These are phyloP conservation scores for Drosophila cardini DNA, from an alignment of 1,140 invertebrate species.

Conservation along the genomic window DNA sequence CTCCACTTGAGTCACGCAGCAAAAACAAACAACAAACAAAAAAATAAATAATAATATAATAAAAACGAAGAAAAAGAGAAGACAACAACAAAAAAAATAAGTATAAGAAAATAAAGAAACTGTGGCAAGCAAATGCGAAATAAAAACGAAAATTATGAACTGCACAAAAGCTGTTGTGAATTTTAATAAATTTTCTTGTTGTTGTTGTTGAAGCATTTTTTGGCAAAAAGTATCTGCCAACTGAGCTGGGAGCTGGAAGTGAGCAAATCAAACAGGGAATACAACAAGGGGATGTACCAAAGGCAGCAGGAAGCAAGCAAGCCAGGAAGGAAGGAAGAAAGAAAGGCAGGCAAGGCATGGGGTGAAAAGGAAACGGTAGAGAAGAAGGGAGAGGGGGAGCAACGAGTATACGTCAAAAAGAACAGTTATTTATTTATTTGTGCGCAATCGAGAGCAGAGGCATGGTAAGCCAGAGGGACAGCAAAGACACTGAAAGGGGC, in stretches of 20 bases:
- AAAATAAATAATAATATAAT: constrained; percentile 6
- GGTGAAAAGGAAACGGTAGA: constrained; percentile 13
- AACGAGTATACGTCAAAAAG: constrained; percentile 79
- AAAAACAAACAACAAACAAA: constrained; percentile 24
- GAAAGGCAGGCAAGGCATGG: not conserved
- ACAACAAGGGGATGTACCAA: constrained; percentile 5
- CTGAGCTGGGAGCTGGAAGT: constrained; percentile 63
- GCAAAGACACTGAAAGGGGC: not conserved
- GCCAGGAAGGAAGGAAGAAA: not conserved
- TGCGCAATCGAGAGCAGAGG: constrained; percentile 63
- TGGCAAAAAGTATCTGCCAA: constrained; percentile 58
- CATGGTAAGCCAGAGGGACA: constrained; percentile 21
- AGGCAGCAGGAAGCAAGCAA: not conserved
- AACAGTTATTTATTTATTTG: constrained; percentile 84
- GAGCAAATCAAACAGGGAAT: constrained; percentile 76
- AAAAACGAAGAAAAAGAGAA: constrained; percentile 20
- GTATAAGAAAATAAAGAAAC: constrained; percentile 31
- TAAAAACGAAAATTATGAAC: constrained; percentile 84
- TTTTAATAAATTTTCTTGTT: constrained; percentile 79
- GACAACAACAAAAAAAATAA: constrained; percentile 41
- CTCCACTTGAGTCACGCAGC: constrained; percentile 52
- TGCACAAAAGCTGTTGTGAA: constrained; percentile 83
- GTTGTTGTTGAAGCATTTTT: constrained; percentile 26
- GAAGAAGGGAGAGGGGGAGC: constrained; percentile 20
- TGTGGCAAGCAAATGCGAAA: constrained; percentile 71